Evolutionary conservation across 2,113 vertebrate genomes (phyloP).

Genomic region (Microcebus tavaratra): DNA sequence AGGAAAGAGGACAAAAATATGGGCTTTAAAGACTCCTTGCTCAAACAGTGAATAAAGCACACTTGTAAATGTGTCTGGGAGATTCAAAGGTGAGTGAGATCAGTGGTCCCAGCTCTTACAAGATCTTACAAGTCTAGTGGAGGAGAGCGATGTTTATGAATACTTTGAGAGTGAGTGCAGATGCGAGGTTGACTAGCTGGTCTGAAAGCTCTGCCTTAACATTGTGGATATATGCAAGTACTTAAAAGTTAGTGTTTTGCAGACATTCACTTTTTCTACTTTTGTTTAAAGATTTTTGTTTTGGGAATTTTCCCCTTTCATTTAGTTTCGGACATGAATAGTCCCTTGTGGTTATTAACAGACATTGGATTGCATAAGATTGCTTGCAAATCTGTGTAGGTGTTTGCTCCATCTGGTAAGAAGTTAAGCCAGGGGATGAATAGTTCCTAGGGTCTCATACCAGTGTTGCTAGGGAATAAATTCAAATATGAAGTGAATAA

Average conservation of each 20-base stretch:
- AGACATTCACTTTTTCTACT: neutral
- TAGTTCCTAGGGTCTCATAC: neutral
- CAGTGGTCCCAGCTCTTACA: neutral
- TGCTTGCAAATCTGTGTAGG: neutral
- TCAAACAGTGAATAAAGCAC: neutral
- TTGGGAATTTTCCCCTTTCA: neutral
- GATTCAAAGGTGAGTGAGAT: neutral
- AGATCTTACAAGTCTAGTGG: neutral
- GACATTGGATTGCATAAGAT: neutral
- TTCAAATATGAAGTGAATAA: neutral
- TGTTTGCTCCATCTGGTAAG: neutral
- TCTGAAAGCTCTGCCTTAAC: neutral
- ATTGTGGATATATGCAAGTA: neutral
- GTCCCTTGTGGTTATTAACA: neutral
- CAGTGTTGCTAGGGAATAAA: neutral
- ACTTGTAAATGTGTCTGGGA: neutral
- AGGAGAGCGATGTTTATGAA: neutral
- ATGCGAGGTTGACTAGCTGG: neutral
- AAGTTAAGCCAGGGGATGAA: neutral
- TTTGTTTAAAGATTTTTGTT: constrained; percentile 12
- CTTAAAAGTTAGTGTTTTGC: neutral
- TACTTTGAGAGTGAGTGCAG: too few species aligned
- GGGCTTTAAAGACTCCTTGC: neutral
- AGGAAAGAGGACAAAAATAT: neutral
- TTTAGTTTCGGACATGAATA: neutral